A percentile compares a stretch with the other conserved stretches of the same genome.
These are phyloP conservation scores for Chelmon rostratus DNA, from an alignment of 2,797 vertebrate species.

Conservation along the genomic window DNA sequence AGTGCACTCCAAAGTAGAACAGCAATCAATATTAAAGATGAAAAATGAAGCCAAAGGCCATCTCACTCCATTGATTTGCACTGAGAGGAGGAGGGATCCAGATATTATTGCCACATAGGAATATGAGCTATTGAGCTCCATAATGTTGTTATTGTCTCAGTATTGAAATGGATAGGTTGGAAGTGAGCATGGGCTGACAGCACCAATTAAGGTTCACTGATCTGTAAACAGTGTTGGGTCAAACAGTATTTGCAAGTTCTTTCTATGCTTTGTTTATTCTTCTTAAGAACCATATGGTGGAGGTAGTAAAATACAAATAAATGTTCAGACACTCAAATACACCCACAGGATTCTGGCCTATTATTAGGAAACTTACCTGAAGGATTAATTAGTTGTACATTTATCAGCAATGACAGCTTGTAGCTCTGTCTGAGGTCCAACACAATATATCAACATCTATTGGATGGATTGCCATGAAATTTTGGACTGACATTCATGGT, in stretches of 20 bases:
- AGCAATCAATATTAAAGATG: slow-evolving; percentile 85
- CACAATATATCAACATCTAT: too few relatives aligned
- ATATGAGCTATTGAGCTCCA: slow-evolving; percentile 77
- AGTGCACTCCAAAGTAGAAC: slow-evolving; percentile 83
- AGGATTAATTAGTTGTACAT: neutral
- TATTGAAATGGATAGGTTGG: slow-evolving; percentile 71
- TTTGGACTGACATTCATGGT: neutral
- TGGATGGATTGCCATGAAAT: neutral
- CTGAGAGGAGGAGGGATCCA: slow-evolving; percentile 70
- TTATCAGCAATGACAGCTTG: neutral
- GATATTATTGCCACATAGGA: slow-evolving; percentile 80
- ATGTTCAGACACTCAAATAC: neutral
- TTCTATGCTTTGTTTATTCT: slow-evolving; percentile 61
- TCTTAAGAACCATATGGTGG: slow-evolving; percentile 29
- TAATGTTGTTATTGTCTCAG: slow-evolving; percentile 79
- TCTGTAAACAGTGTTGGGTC: slow-evolving; percentile 72
- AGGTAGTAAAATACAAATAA: slow-evolving; percentile 11
- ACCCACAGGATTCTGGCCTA: neutral
- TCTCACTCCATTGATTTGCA: slow-evolving; percentile 82
- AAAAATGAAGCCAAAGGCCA: slow-evolving; percentile 87
- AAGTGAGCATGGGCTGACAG: slow-evolving; percentile 66
- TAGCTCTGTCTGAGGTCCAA: neutral
- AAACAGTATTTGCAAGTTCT: slow-evolving; percentile 60
- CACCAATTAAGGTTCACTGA: slow-evolving; percentile 74
- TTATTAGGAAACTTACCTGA: neutral